phyloP scores from a whole-genome alignment of 2,113 vertebrate species.

The Calyptomena viridis region DNA sequence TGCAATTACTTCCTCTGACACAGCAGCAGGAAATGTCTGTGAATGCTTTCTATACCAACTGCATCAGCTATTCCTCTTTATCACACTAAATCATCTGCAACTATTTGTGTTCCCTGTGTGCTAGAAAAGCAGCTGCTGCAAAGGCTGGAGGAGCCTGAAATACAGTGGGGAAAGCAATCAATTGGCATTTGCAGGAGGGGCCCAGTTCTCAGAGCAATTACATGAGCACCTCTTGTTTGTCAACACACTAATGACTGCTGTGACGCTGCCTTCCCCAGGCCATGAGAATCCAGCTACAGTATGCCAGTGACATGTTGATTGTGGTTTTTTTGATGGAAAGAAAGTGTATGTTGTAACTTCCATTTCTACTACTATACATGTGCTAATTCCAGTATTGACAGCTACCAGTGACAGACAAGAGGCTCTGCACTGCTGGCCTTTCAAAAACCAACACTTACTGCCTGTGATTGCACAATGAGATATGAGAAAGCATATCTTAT shows the following conservation, averaged over 20 bases:
- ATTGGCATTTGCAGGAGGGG: neutral
- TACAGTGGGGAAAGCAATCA: fast-evolving
- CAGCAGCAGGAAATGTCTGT: neutral
- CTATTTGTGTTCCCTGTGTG: neutral
- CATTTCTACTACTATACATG: fast-evolving
- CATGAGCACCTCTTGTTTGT: neutral
- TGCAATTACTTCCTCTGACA: fast-evolving
- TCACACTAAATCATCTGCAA: neutral
- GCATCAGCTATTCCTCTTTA: neutral
- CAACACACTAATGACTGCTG: neutral
- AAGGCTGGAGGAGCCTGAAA: neutral
- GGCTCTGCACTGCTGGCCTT: neutral
- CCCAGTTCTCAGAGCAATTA: neutral
- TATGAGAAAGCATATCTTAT: fast-evolving
- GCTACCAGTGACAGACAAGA: fast-evolving
- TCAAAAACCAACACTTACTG: neutral
- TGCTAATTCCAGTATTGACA: neutral
- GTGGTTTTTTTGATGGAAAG: neutral
- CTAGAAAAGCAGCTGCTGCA: neutral
- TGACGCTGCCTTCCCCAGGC: neutral
- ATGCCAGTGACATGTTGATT: neutral
- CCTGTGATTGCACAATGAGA: neutral
- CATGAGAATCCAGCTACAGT: neutral
- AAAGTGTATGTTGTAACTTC: neutral
- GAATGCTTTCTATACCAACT: neutral